Conservation (phyloP, 2,888 invertebrate genomes). For the Ichneumoninae sp. region DNA sequence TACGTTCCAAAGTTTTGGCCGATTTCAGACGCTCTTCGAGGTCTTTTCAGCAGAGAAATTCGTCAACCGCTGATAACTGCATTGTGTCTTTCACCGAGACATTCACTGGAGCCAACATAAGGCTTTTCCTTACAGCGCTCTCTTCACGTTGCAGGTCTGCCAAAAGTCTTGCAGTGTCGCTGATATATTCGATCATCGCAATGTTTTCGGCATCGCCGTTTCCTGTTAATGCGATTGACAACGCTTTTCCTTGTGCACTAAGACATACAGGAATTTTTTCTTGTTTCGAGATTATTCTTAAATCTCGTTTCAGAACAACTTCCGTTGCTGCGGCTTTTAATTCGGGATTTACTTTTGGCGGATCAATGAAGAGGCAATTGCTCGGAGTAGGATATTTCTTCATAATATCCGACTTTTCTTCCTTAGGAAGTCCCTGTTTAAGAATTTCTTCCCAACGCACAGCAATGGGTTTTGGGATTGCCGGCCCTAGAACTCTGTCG, state of each 20-base stretch:
- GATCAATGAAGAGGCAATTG: constrained; percentile 28
- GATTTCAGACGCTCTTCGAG: constrained; percentile 42
- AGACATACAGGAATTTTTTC: constrained; percentile 50
- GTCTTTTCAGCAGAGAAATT: constrained; percentile 49
- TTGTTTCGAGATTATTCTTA: constrained; percentile 33
- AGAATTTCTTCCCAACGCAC: constrained; percentile 36
- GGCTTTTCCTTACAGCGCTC: constrained; percentile 11
- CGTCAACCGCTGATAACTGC: constrained; percentile 28
- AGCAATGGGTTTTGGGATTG: constrained; percentile 13
- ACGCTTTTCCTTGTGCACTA: constrained; percentile 35
- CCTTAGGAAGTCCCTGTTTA: constrained; percentile 23
- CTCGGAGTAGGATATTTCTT: constrained; percentile 41
- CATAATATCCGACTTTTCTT: constrained; percentile 6
- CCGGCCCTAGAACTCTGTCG: neutral
- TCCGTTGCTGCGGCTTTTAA: constrained; percentile 15
- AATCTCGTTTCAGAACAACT: constrained; percentile 28
- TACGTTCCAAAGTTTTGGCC: constrained; percentile 35
- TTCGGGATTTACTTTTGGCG: constrained; percentile 28
- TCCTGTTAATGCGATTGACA: constrained; percentile 9
- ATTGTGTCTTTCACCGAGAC: constrained; percentile 3
- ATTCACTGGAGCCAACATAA: constrained; percentile 12
- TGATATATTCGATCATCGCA: constrained; percentile 1
- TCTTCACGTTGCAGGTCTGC: constrained; percentile 26
- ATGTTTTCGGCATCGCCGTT: constrained; percentile 27
- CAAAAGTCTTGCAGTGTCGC: constrained; percentile 18